Percentiles rank a stretch among this genome's conserved stretches.
These are phyloP conservation scores for Neoscelio sp. DNA, from an alignment of 2,888 invertebrate genomes.

Conservation along the genomic window DNA sequence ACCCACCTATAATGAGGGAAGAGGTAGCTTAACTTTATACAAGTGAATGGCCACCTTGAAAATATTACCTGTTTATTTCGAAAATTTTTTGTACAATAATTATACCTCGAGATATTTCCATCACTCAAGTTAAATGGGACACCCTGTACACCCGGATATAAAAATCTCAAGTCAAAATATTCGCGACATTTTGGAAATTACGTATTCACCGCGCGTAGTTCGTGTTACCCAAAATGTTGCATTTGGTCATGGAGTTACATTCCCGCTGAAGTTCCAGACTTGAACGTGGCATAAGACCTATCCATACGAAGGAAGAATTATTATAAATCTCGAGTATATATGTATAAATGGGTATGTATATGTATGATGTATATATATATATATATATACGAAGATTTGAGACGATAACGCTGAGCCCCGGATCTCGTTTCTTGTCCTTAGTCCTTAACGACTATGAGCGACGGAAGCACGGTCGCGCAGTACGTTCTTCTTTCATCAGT, in stretches of 20 bases:
- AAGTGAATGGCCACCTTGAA: too few relatives aligned
- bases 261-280: slow-evolving; percentile 30
- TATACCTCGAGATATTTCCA: too few relatives aligned
- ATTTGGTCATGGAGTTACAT: slow-evolving; percentile 49
- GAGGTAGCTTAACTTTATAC: too few relatives aligned
- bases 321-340: slow-evolving; percentile 56
- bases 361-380: too few relatives aligned
- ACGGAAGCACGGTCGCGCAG: slow-evolving; percentile 47
- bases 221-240: slow-evolving; percentile 43
- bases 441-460: slow-evolving; percentile 44
- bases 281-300: slow-evolving; percentile 37
- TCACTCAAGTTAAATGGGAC: too few relatives aligned
- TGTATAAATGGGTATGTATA: slow-evolving; percentile 10
- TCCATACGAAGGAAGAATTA: slow-evolving; percentile 49
- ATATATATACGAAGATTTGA: slow-evolving; percentile 53
- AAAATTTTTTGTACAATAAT: too few relatives aligned
- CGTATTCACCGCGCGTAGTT: slow-evolving; percentile 51
- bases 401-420: slow-evolving; percentile 70
- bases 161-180: slow-evolving; percentile 10
- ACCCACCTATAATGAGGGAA: too few relatives aligned
- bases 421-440: slow-evolving; percentile 65
- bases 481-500: slow-evolving; percentile 36
- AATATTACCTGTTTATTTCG: too few relatives aligned
- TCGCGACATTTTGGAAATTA: slow-evolving; percentile 43
- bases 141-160: background rate